Conservation (phyloP, 2,113 vertebrate genomes). For the Panurus biarmicus region DNA sequence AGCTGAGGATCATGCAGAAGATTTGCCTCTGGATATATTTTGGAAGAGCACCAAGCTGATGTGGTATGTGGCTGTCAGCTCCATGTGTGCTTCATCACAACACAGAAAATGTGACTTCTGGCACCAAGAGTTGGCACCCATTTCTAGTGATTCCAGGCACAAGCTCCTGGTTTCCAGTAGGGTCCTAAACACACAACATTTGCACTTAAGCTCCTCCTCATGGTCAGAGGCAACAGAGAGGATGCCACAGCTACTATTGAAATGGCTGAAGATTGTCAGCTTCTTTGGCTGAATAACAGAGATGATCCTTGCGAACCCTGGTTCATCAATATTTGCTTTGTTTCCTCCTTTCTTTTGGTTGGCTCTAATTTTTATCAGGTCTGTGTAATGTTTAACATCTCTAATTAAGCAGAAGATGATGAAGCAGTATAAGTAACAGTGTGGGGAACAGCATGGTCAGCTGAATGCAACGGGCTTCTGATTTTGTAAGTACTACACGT, state of each 20-base stretch:
- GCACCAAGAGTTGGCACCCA: background rate
- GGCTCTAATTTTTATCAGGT: background rate
- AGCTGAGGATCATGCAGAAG: background rate
- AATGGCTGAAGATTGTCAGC: background rate
- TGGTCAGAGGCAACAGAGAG: background rate
- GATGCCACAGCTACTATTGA: background rate
- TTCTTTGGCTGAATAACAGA: background rate
- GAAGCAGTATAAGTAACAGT: background rate
- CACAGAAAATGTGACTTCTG: background rate
- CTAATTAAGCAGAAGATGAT: background rate
- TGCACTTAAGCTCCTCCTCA: background rate
- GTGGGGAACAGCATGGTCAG: background rate
- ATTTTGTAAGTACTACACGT: constrained; percentile 31
- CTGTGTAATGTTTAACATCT: constrained; percentile 48
- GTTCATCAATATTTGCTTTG: constrained; percentile 14
- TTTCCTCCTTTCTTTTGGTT: background rate
- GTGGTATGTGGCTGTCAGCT: background rate
- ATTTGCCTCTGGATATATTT: background rate
- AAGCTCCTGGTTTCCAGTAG: background rate
- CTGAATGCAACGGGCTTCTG: background rate
- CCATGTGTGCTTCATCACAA: background rate
- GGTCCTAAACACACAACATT: background rate
- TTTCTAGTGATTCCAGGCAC: background rate
- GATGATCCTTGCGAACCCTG: background rate
- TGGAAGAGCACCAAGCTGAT: background rate